Conservation (phyloP, 2,888 invertebrate species). For the Caenorhabditis virilis region DNA sequence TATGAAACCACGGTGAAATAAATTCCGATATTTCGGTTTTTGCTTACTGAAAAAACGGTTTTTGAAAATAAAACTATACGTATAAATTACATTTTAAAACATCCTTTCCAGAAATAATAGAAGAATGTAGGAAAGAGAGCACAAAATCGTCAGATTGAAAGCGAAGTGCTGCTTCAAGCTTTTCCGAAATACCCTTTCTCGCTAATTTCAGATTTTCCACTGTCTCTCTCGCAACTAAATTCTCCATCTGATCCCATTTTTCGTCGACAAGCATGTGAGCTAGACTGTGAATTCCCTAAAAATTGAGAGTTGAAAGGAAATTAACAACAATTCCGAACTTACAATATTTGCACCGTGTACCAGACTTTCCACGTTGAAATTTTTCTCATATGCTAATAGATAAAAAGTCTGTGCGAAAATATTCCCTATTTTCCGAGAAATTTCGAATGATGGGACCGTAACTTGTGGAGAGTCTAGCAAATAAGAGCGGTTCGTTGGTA, state of each 20-base stretch:
- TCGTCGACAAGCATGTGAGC: slow-evolving; percentile 15
- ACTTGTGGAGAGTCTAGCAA: slow-evolving; percentile 28
- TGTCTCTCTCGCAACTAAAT: slow-evolving; percentile 22
- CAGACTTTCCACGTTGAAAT: slow-evolving; percentile 41
- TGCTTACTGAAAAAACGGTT: slow-evolving; percentile 31
- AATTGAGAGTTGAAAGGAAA: slow-evolving; percentile 2
- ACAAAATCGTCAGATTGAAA: slow-evolving; percentile 41
- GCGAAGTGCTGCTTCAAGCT: slow-evolving; percentile 12
- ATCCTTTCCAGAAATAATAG: slow-evolving; percentile 43
- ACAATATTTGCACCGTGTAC: slow-evolving; percentile 46
- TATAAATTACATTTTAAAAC: slow-evolving; percentile 43
- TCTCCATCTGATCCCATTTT: slow-evolving; percentile 33
- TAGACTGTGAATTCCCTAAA: slow-evolving; percentile 22
- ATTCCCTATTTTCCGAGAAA: slow-evolving; percentile 30
- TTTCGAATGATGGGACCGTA: slow-evolving; percentile 42
- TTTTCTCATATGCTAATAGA: slow-evolving; percentile 35
- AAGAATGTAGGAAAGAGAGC: slow-evolving; percentile 44
- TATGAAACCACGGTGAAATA: slow-evolving; percentile 49
- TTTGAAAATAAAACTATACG: background rate
- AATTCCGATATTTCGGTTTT: slow-evolving; percentile 37
- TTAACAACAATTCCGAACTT: slow-evolving; percentile 11
- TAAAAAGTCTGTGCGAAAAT: slow-evolving; percentile 36
- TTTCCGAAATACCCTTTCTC: slow-evolving; percentile 6
- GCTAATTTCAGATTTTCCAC: slow-evolving; percentile 21
- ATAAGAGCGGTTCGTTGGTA: slow-evolving; percentile 7